Base-by-base conservation (phyloP, 2,888 invertebrate species). In the Endomychus coccineus region DNA sequence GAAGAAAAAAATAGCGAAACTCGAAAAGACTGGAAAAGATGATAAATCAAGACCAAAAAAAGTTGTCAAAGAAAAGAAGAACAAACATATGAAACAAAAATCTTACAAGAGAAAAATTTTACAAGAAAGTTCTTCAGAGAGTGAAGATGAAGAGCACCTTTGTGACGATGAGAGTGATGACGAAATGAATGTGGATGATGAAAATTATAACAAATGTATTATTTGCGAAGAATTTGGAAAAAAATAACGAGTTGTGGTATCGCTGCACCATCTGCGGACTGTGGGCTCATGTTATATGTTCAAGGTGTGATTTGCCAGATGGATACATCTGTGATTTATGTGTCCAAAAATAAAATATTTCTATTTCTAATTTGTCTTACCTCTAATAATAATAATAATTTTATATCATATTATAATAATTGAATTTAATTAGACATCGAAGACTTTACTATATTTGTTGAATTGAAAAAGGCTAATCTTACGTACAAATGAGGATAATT, bases 281-380 rank as follows among this genome's bases (percentile, higher is more conserved):
- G n/a, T n/a, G n/a, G n/a, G n/a, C n/a, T n/a, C n/a, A n/a, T n/a
- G n/a, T n/a, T n/a, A n/a, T n/a, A 42, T 54, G 51, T 40, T 43
- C 50, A 30, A 51, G 49, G 33, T 47, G 50, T 43, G 48, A 54
- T 48, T 51, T 47, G 32, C 43, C 52, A 40, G 7, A 43, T 47
- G 40, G 45, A 49, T 28, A 7, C 19, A 19, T 19, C 29, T 51
- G n/a, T n/a, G 49, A 48, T 47, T 46, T 50, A 41, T 49, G 49
- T 50, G 27, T 27, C 27, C 27, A 21, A 21, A 31, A 31, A 12
- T 16, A 17, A n/a, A 19, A 16, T 16, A n/a, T n/a, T n/a, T n/a
- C n/a, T n/a, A n/a, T n/a, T n/a, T n/a, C n/a, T n/a, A n/a, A n/a
- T n/a, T n/a, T n/a, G n/a, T n/a, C n/a, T n/a, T n/a, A n/a, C n/a